Conservation (phyloP, 2,797 vertebrate species). For the Ctenopoma multispine region DNA sequence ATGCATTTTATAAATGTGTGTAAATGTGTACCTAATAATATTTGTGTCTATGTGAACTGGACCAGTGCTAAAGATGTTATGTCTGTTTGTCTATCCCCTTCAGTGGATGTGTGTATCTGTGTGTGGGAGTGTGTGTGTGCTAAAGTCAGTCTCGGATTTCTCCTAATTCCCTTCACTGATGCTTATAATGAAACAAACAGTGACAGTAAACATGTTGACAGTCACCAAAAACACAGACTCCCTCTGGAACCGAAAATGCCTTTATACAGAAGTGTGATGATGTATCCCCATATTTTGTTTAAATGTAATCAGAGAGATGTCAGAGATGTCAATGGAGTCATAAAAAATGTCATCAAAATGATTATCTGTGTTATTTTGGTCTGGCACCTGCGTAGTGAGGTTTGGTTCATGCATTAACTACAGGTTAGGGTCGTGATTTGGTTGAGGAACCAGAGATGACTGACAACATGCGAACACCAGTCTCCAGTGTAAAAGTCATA, state of each 20-base stretch:
- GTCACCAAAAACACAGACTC: slow-evolving; percentile 8
- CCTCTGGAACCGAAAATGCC: slow-evolving; percentile 7
- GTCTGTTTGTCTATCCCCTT: not conserved
- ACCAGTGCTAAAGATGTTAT: slow-evolving; percentile 37
- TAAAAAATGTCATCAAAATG: too few species aligned
- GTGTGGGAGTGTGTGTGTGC: slow-evolving; percentile 26
- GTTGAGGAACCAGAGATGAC: not conserved
- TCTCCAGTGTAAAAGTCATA: not conserved
- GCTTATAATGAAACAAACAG: slow-evolving; percentile 39
- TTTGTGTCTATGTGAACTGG: slow-evolving; percentile 31
- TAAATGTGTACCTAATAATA: slow-evolving; percentile 1
- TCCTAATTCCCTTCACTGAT: slow-evolving; percentile 44
- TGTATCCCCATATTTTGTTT: not conserved
- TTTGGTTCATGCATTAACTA: not conserved
- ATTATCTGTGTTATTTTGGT: not conserved
- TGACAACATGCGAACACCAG: not conserved
- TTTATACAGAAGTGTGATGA: not conserved
- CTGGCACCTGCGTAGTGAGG: not conserved
- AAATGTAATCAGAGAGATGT: not conserved
- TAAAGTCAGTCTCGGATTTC: slow-evolving; percentile 55
- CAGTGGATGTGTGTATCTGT: slow-evolving; percentile 18
- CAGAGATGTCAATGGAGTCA: not conserved
- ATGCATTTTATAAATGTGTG: slow-evolving; percentile 17
- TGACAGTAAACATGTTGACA: slow-evolving; percentile 26
- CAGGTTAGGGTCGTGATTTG: not conserved